These are phyloP conservation scores for Xylota sylvarum DNA, from an alignment of 2,888 invertebrate genomes.

Conservation along the genomic window DNA sequence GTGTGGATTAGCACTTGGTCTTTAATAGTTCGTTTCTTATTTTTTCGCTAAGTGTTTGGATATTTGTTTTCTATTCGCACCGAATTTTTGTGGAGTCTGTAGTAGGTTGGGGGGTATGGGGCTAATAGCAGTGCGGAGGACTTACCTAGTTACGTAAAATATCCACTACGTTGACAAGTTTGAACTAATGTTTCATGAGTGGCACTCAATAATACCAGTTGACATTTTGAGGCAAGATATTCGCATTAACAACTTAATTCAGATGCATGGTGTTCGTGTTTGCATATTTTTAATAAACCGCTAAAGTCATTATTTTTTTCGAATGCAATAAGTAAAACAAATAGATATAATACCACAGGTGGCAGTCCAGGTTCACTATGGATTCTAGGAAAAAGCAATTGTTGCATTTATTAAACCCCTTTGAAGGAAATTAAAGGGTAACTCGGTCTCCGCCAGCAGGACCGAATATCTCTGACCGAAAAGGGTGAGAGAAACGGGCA, in stretches of 20 bases:
- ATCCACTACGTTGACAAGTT: conserved; percentile 23
- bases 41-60: conserved; percentile 1
- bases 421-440: too few species aligned
- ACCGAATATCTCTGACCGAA: too few species aligned
- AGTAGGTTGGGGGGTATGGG: neutral
- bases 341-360: too few species aligned
- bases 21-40: neutral
- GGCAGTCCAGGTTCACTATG: too few species aligned
- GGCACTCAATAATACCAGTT: neutral
- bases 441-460: too few species aligned
- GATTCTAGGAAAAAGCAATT: too few species aligned
- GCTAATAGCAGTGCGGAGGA: neutral
- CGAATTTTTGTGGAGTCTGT: neutral
- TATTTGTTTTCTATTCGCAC: neutral
- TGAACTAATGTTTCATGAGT: conserved; percentile 17
- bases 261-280: conserved; percentile 19
- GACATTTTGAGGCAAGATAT: conserved; percentile 3
- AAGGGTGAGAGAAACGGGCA: too few species aligned
- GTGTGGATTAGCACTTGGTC: conserved; percentile 8
- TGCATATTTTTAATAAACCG: neutral
- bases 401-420: too few species aligned
- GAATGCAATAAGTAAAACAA: too few species aligned
- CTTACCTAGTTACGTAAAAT: neutral
- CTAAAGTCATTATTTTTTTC: neutral
- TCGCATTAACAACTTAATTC: conserved; percentile 34